Percentiles rank a stretch among this genome's conserved stretches.
These are phyloP conservation scores for Oreochromis niloticus DNA, from an alignment of 2,113 vertebrate species.

Conservation along the genomic window DNA sequence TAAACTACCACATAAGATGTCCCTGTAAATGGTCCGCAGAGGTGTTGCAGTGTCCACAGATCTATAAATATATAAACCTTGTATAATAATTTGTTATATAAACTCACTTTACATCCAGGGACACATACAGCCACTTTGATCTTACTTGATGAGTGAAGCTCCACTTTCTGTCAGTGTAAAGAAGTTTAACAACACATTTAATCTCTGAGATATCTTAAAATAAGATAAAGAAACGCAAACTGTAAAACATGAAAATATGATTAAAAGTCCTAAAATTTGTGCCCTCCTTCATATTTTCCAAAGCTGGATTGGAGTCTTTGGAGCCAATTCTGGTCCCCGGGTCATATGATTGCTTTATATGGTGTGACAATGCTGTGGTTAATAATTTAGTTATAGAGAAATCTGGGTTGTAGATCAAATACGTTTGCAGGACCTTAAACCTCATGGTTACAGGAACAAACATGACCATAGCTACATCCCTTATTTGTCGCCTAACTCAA, in stretches of 20 bases:
- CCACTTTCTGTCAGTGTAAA: not conserved
- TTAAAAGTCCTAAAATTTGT: not conserved
- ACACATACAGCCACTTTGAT: not conserved
- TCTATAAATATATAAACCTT: not conserved
- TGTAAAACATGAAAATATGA: not conserved
- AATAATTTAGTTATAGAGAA: not conserved
- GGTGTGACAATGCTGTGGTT: not conserved
- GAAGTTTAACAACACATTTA: not conserved
- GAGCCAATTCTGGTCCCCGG: not conserved
- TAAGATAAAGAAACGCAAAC: not conserved
- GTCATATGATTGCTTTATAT: not conserved
- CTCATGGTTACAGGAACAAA: not conserved
- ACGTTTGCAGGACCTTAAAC: not conserved
- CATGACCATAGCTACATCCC: not conserved
- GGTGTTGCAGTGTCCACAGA: not conserved
- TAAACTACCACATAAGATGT: not conserved
- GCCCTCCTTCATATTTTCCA: not conserved
- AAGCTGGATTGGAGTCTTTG: not conserved
- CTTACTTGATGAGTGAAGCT: not conserved
- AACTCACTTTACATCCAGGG: not conserved
- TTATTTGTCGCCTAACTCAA: not conserved
- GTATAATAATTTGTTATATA: not conserved
- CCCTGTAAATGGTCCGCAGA: not conserved
- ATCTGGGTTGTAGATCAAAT: not conserved
- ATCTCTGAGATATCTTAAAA: not conserved